Evolutionary conservation across 2,113 vertebrate species (phyloP).

Genomic region (Butorides virescens): DNA sequence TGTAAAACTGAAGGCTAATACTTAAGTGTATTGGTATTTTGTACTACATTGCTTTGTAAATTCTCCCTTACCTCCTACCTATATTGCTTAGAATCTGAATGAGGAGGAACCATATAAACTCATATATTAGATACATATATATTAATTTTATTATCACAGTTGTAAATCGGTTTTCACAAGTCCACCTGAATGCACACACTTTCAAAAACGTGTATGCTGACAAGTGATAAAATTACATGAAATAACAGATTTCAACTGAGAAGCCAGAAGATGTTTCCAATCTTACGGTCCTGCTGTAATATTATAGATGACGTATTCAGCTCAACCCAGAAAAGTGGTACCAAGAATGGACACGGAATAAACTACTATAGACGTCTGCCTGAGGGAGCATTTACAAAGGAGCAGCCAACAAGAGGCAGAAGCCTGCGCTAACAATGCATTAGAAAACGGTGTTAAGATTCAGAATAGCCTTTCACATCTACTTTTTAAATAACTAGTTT

Average conservation of each 20-base stretch:
- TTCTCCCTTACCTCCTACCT: background rate
- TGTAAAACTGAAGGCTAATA: background rate
- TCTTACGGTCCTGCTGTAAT: background rate
- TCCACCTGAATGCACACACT: background rate
- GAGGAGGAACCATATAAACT: background rate
- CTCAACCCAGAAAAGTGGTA: background rate
- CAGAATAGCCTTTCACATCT: background rate
- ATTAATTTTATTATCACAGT: background rate
- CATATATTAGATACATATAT: background rate
- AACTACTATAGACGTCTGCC: background rate
- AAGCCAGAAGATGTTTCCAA: background rate
- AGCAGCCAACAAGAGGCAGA: background rate
- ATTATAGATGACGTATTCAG: background rate
- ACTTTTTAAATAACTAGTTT: background rate
- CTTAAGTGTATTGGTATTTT: background rate
- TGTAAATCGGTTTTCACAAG: background rate
- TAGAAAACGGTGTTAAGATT: background rate
- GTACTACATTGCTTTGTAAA: background rate
- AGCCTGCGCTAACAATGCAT: background rate
- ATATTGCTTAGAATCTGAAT: background rate
- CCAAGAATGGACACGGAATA: background rate
- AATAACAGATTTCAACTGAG: background rate
- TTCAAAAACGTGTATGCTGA: background rate
- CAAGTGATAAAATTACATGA: background rate
- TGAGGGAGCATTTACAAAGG: background rate